Evolutionary conservation across 2,888 invertebrate species (phyloP), one percentile per base, ranked within the genome.

Genomic region (Oscheius onirici): DNA sequence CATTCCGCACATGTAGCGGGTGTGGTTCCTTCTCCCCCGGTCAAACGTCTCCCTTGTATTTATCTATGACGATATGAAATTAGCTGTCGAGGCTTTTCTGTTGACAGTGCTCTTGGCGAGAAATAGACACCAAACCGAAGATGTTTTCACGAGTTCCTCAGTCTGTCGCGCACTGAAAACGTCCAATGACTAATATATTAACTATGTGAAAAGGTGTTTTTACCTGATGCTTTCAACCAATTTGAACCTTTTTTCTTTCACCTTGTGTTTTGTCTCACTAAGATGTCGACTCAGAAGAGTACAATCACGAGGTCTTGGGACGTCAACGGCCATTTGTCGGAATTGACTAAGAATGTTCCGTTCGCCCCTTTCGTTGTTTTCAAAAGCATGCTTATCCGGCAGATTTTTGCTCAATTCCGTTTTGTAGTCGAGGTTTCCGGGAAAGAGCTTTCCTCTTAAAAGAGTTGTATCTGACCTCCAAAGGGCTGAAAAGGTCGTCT

Each of bases 81-180:
- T 63, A 49, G 63, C 63, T 22, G 60, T 49, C 49, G 49, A 26
- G 49, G 28, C 63, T 46, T 63, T 63, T 63, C 63, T 63, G 49
- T 63, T 63, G 63, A 63, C 63, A 63, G 34, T 63, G 63, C 63
- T 49, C 63, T 63, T 63, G 46, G 63, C 63, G 63, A 46, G 63
- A 63, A 63, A 63, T 46, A 63, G 63, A 49, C 63, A 63, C 49
- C 49, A 10, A 46, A 20, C 46, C 34, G 34, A 34, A 34, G 34
- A 34, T 34, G 34, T 49, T 63, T 49, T 49, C 24, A 63, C 46
- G 49, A 63, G 41, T 40, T 28, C n/a, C 28, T 55, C 55, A 41
- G 55, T 55, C 55, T 55, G 40, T 43, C 41, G 41, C 15, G 17
- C 11, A 5, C 13, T 43, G 41, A n/a, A 41, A n/a, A 41, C 58